Base-by-base conservation (phyloP, 2,113 vertebrate species). In the Sorex araneus region DNA sequence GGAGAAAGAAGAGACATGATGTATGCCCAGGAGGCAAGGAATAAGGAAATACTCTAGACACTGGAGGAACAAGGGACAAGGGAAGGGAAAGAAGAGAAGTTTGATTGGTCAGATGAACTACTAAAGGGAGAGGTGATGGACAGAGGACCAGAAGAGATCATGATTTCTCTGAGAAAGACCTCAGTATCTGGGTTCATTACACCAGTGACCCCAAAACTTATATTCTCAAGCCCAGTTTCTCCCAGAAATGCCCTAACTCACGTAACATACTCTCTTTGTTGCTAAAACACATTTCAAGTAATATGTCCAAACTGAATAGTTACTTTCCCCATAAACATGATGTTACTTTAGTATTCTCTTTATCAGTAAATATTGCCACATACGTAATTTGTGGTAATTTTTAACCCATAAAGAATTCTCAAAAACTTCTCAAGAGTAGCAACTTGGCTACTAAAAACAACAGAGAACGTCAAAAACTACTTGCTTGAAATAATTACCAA, bases 401-500 rank as follows among this genome's bases (percentile, higher is more conserved):
- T n/a, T n/a, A n/a, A n/a, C n/a, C n/a, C 28, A 57, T 67, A 54
- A 74, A 89, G 73, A 27, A 77, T 63, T 85, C 16, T 91, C 27
- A 19, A 77, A 77, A 85, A 77, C 4, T 80, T 63, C 27, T 27
- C 81, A 19, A 86, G 32, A 81, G 19, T 23, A 89, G 15, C 76
- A 89, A 94, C 40, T 60, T 89, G 54, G 50, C n/a, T 89, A 8
- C 36, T 88, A 9, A 87, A 82, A 47, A 90, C 54, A 63, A 0
- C 43, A 54, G 4, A 79, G 57, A 73, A 89, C 11, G 74, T 75
- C 67, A 85, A 64, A 78, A 82, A 23, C 67, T 54, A 89, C 6
- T 91, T 82, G 6, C 28, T 81, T 77, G 54, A 76, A 84, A 69
- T 13, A 90, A 82, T 75, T 84, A 77, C 19, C 80, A 23, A 60